Conservation (phyloP, 2,113 vertebrate genomes). For the Elgaria multicarinata region DNA sequence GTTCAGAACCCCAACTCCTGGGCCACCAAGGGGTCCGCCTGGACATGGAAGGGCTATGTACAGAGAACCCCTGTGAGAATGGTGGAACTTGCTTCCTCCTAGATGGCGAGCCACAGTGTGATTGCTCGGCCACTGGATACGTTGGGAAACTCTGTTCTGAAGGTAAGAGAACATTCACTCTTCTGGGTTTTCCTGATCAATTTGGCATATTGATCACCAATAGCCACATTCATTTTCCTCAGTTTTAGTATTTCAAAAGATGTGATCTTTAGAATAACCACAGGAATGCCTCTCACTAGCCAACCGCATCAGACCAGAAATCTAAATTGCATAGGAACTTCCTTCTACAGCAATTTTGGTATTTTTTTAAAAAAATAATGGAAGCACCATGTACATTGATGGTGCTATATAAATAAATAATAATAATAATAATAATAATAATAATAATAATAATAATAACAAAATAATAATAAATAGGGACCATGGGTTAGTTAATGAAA, state of each 20-base stretch:
- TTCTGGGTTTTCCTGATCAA: neutral
- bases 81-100: constrained; percentile 93
- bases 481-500: neutral
- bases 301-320: neutral
- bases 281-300: neutral
- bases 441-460: no score
- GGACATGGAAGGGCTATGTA: constrained; percentile 91
- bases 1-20: constrained; percentile 88
- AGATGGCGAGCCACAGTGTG: constrained; percentile 91
- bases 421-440: no score
- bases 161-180: constrained; percentile 82
- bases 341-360: no score
- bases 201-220: constrained; percentile 17
- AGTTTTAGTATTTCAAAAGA: constrained; percentile 8
- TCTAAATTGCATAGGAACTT: neutral
- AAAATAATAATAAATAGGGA: constrained; percentile 21
- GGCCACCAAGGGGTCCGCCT: constrained; percentile 88
- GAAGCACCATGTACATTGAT: no score
- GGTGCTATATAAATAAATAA: no score
- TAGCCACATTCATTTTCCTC: constrained; percentile 1
- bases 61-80: constrained; percentile 94
- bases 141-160: constrained; percentile 92
- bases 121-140: constrained; percentile 95
- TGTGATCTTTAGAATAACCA: neutral
- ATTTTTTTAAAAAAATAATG: no score